Base-by-base conservation (phyloP, 2,113 vertebrate genomes). In the Oophaga pumilio region DNA sequence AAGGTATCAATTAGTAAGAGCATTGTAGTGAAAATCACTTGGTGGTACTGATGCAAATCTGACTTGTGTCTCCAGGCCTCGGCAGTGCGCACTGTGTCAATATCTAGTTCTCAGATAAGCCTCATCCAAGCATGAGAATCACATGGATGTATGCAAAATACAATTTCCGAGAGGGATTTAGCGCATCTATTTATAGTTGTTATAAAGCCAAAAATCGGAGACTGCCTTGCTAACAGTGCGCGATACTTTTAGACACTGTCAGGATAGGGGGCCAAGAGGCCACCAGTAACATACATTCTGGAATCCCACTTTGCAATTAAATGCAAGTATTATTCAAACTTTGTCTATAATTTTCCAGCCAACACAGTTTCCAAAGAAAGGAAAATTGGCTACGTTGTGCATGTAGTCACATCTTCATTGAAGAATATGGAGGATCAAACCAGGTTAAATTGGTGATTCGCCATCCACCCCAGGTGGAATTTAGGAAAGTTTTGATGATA, bases 1-100 rank as follows among this genome's bases (percentile, higher is more conserved):
- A 76, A 78, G 66, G 79, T 76, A 86, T 86, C 74, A 86, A 73
- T 76, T 83, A 60, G 79, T 14, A 56, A 64, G 79, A 60, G 28
- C 52, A 62, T 83, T 52, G 86, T 83, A 76, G 33, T 28, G 79
- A 43, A 60, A 76, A 53, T 73, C 76, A 13, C 77, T 87, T 28
- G 33, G 52, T 87, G 60, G 77, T 66, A 83, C 57, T 60, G 28
- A 82, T 76, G 78, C 73, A 66, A 73, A 87, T 82, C 78, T 82
- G 79, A 43, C 52, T 52, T 56, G 69, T 76, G 43, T 74, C 78
- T 76, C 43, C 49, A 50, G 73, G 84, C 43, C 59, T 52, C 20
- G n/a, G 43, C 28, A 86, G 84, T 28, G 3, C 74, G 56, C 28
- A 28, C 60, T 82, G 80, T 68, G 60, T 66, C 69, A 68, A 68